Conservation (phyloP, 2,797 vertebrate species). For the Chloroceryle inda region DNA sequence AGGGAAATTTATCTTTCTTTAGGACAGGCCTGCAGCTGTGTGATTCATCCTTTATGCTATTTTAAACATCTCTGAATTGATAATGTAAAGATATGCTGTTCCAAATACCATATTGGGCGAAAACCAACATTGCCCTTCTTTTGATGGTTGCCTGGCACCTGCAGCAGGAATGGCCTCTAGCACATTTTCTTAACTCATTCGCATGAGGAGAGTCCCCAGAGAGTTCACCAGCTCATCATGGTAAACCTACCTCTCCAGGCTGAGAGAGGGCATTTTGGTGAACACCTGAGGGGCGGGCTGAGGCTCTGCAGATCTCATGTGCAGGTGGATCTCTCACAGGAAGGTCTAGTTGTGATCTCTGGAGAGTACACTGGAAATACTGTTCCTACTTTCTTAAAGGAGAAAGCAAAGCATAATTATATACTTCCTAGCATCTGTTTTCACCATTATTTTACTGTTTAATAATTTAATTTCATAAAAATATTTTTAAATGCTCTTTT, state of each 20-base stretch:
- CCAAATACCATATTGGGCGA: background rate
- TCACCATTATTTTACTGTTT: background rate
- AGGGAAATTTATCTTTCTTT: background rate
- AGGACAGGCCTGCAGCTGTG: conserved; percentile 14
- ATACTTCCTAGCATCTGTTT: background rate
- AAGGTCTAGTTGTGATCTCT: background rate
- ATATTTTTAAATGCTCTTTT: background rate
- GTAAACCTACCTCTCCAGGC: background rate
- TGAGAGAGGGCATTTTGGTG: background rate
- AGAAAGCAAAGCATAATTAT: background rate
- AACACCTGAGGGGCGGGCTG: background rate
- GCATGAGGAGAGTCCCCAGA: background rate
- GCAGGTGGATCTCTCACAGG: background rate
- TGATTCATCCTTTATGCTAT: background rate
- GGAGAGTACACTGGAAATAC: background rate
- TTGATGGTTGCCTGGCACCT: background rate
- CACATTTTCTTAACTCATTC: background rate
- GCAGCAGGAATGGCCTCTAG: background rate
- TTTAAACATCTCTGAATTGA: background rate
- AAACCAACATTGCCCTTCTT: background rate
- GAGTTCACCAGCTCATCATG: accelerated
- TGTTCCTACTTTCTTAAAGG: background rate
- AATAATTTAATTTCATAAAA: background rate
- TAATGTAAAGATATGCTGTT: background rate
- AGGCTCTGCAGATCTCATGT: background rate